phyloP scores from a whole-genome alignment of 2,797 vertebrate genomes.

The Xenentodon cancila region DNA sequence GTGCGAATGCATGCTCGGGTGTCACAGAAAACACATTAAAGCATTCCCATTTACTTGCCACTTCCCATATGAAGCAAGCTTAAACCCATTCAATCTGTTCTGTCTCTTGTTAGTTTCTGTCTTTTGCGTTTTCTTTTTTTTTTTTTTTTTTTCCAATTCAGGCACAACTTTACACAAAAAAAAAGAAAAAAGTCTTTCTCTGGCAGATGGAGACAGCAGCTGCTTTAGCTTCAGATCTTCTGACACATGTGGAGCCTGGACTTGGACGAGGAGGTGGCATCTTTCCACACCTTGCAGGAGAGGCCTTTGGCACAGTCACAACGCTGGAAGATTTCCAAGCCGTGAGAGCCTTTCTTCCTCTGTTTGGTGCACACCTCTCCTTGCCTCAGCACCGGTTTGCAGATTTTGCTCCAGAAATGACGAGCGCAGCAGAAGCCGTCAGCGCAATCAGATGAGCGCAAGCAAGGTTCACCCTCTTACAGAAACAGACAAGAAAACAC shows the following conservation, averaged over 20 bases:
- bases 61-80: slow-evolving; percentile 37
- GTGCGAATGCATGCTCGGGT: slow-evolving; percentile 21
- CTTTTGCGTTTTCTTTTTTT: slow-evolving; percentile 63
- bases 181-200: slow-evolving; percentile 46
- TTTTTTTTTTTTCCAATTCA: slow-evolving; percentile 40
- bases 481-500: slow-evolving; percentile 50
- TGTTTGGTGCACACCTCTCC: slow-evolving; percentile 97
- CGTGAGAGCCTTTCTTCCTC: slow-evolving; percentile 95
- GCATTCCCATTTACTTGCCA: slow-evolving; percentile 51
- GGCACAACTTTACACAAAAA: slow-evolving; percentile 54
- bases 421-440: slow-evolving; percentile 97
- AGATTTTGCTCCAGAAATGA: slow-evolving; percentile 99
- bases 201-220: slow-evolving; percentile 66
- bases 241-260: slow-evolving; percentile 98
- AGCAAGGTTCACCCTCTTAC: slow-evolving; percentile 95
- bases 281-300: slow-evolving; percentile 98
- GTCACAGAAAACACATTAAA: slow-evolving; percentile 64
- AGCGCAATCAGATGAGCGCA: slow-evolving; percentile 93
- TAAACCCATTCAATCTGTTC: slow-evolving; percentile 59
- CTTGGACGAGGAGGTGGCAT: slow-evolving; percentile 96
- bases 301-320: slow-evolving; percentile 98
- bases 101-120: slow-evolving; percentile 71
- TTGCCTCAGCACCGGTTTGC: slow-evolving; percentile 95
- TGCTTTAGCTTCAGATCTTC: slow-evolving; percentile 84
- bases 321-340: slow-evolving; percentile 97